Conservation (phyloP, 2,113 vertebrate genomes). For the Atractosteus spatula region DNA sequence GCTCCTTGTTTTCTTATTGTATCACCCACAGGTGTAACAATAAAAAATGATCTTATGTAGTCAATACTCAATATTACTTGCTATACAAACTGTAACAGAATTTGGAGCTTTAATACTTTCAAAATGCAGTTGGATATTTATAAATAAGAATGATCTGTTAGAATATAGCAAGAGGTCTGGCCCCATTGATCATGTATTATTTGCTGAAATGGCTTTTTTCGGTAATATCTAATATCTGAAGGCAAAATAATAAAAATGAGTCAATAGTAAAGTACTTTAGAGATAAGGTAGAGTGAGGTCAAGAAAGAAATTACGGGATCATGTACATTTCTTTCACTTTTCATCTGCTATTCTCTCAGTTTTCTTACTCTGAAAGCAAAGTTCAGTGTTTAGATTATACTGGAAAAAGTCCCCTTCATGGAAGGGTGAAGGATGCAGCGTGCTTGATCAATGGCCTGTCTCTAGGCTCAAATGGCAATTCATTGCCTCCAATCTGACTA, state of each 20-base stretch:
- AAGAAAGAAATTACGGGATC: not conserved
- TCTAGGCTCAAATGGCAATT: constrained; percentile 28
- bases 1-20: no score
- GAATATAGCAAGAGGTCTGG: no score
- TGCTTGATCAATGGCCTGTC: constrained; percentile 21
- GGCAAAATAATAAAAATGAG: not conserved
- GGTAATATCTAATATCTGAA: no score
- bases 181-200: not conserved
- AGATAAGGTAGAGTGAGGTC: not conserved
- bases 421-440: constrained; percentile 22
- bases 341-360: not conserved
- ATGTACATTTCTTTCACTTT: constrained; percentile 17
- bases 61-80: no score
- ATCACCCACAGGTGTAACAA: no score
- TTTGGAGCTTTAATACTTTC: no score
- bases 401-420: constrained; percentile 15
- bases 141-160: no score
- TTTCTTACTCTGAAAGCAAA: constrained; percentile 8
- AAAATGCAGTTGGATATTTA: no score
- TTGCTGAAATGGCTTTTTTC: not conserved
- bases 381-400: constrained; percentile 18
- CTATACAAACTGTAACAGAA: no score
- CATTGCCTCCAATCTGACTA: constrained; percentile 8
- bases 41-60: no score
- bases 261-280: not conserved